These are phyloP conservation scores for Gopherus flavomarginatus DNA, from an alignment of 2,113 vertebrate genomes.

Conservation along the genomic window DNA sequence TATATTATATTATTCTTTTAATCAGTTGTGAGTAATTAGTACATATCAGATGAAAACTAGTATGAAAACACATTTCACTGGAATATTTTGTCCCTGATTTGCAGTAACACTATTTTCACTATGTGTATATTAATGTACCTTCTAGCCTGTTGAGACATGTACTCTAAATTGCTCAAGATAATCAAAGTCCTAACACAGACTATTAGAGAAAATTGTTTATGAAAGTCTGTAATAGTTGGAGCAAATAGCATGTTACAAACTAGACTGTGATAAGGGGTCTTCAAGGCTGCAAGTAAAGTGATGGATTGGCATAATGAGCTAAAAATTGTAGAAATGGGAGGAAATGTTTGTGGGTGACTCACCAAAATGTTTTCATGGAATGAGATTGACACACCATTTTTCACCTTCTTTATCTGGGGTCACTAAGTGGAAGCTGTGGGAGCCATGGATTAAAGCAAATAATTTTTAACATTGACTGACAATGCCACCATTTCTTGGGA, in stretches of 20 bases:
- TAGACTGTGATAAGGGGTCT: neutral
- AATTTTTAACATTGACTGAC: neutral
- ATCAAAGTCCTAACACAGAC: neutral
- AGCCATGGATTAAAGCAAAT: neutral
- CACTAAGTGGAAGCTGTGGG: accelerated
- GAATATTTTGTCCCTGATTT: neutral
- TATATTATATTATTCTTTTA: neutral
- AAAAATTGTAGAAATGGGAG: neutral
- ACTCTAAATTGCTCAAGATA: neutral
- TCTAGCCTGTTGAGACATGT: neutral
- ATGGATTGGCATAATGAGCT: neutral
- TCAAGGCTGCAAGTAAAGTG: neutral
- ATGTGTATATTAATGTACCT: neutral
- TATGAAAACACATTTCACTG: neutral
- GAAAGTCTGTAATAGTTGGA: neutral
- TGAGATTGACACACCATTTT: neutral
- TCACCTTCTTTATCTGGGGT: neutral
- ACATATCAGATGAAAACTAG: neutral
- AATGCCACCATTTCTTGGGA: neutral
- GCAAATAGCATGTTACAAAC: neutral
- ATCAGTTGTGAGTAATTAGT: neutral
- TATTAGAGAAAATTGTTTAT: neutral
- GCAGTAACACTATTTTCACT: neutral
- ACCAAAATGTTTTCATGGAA: neutral
- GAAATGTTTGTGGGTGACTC: neutral